Evolutionary conservation across 2,113 vertebrate genomes (phyloP), one percentile per base, ranked within the genome.

Genomic region (Corapipo altera): DNA sequence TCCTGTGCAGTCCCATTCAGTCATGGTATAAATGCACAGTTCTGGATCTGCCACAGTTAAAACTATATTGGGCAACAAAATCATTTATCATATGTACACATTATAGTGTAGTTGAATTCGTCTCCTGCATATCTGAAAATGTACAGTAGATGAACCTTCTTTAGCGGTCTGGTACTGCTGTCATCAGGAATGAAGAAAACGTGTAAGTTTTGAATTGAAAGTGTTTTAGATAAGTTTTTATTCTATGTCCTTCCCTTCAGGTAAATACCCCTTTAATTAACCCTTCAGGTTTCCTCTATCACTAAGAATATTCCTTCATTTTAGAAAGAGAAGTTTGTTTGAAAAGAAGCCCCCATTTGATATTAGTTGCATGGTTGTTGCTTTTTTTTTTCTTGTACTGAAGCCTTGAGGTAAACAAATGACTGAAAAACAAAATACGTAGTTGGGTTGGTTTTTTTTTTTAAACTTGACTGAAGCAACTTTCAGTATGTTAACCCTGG

Each of bases 11-110:
- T 83, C 51, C 85, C 39, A 64, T 43, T 95, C 79, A 93, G 51
- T 75, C 76, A 62, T 88, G 78, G n/a, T 82, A 62, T 71, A 94
- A 91, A 84, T 65, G 44, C 93, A 54, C 58, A 62, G 94, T 97
- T 95, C 73, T 85, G 35, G 79, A 93, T 94, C 85, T 92, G 92
- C 54, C 59, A 70, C 52, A 39, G 23, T n/a, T 66, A 67, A 71
- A 84, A 71, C 43, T 64, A 21, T 33, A 12, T 71, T 28, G 32
- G 69, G 49, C 32, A 37, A 27, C 35, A 71, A 51, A 77, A 43
- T 64, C 64, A 33, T 35, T 74, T 76, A 15, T 59, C 15, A 4
- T 15, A 37, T 21, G 4, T 55, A 32, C 62, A 57, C 61, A 4
- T 65, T 72, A 8, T n/a, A 58, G 37, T 16, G 43, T 70, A 82